Base-by-base conservation (phyloP, 1,140 invertebrate species). In the Ylistrum balloti region DNA sequence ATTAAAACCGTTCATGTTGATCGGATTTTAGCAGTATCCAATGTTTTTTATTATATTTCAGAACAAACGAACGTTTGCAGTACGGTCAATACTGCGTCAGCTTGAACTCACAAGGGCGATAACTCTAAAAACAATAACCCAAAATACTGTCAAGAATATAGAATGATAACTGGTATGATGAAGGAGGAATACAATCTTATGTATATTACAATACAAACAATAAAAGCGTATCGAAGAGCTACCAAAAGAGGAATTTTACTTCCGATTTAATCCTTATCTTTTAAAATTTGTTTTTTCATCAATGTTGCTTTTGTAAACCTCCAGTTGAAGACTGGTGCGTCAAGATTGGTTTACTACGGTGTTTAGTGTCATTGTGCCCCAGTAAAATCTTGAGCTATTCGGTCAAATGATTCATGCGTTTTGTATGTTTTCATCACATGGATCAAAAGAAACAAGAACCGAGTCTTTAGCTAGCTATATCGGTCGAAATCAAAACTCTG, bases 31-130 rank as follows among this genome's bases (percentile, higher is more conserved):
- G 28, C 56, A 74, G n/a, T 74, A 74, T 74, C 56, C 5, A n/a
- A 74, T 74, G 56, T 74, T 74, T 74, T 74, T n/a, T n/a, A 74
- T 28, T 74, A n/a, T 74, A 74, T n/a, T 17, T 74, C 56, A 28
- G 2, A 74, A 74, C n/a, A 74, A 74, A 74, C n/a, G 22, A n/a
- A 74, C 20, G 41, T 1, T 45, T 17, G 17, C 17, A 7, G 17
- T 5, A 74, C 56, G 56, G 56, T 74, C 56, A 74, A 74, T 74
- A 74, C 13, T 5, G 41, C 41, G 41, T 45, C 41, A 74, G n/a
- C 56, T 1, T 74, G 22, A 56, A 11, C 20, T 7, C 28, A 17
- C 22, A 5, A 11, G 56, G n/a, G 56, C n/a, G n/a, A 74, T 74
- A 74, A 74, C 5, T 74, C 22, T 74, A 28, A 28, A n/a, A 9